Conservation (phyloP, 1,140 invertebrate species). For the Pseudomyrmex cubaensis region DNA sequence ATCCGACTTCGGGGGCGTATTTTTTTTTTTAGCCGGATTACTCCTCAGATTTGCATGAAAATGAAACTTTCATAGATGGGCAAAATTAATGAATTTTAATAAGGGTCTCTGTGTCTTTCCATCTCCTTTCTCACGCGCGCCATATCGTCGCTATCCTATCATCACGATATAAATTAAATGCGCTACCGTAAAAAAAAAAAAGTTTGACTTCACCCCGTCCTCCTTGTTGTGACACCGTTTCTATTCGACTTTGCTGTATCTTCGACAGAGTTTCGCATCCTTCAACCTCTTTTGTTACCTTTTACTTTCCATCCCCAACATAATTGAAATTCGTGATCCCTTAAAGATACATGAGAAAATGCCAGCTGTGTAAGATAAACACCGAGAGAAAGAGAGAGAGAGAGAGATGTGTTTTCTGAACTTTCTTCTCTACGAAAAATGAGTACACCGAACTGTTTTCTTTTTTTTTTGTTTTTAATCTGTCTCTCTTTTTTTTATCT, state of each 20-base stretch:
- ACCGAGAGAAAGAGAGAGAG: background rate
- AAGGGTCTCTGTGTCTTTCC: constrained; percentile 71
- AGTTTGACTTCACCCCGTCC: constrained; percentile 42
- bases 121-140: constrained; percentile 49
- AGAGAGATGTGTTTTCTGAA: too few species aligned
- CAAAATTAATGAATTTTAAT: constrained; percentile 85
- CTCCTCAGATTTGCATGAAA: constrained; percentile 83
- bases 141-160: constrained; percentile 67
- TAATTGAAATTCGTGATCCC: constrained; percentile 58
- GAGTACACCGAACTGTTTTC: too few species aligned
- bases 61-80: constrained; percentile 83
- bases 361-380: constrained; percentile 29
- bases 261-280: background rate
- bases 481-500: too few species aligned
- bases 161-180: constrained; percentile 74
- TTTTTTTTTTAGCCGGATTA: constrained; percentile 75
- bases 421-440: too few species aligned
- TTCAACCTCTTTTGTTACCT: constrained; percentile 4
- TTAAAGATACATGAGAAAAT: constrained; percentile 19
- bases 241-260: constrained; percentile 32
- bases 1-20: constrained; percentile 40
- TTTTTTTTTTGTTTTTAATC: too few species aligned
- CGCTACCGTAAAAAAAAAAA: constrained; percentile 61
- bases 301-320: constrained; percentile 21
- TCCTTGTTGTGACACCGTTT: constrained; percentile 10